Evolutionary conservation across 2,113 vertebrate species (phyloP).

Genomic region (Mola mola): DNA sequence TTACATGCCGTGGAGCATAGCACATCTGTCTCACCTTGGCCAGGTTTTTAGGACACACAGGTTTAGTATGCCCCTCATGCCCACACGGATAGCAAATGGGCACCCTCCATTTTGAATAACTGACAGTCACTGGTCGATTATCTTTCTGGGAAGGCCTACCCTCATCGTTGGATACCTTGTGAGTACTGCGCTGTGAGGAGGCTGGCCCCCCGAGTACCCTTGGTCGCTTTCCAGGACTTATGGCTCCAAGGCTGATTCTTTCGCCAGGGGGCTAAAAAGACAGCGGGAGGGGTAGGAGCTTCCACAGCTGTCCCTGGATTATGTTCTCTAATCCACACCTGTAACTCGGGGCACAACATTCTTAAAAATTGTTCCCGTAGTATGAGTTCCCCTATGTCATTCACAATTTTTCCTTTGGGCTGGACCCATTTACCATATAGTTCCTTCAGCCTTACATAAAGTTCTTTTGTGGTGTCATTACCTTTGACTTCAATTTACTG

Average conservation of each 20-base stretch:
- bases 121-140: too few species aligned
- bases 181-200: not conserved
- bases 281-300: not conserved
- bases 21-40: too few species aligned
- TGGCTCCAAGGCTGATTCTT: not conserved
- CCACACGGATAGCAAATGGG: too few species aligned
- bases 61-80: too few species aligned
- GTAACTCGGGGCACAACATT: not conserved
- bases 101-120: too few species aligned
- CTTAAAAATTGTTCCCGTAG: not conserved
- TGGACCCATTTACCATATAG: not conserved
- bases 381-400: not conserved
- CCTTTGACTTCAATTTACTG: not conserved
- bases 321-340: not conserved
- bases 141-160: not conserved
- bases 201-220: not conserved
- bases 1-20: too few species aligned
- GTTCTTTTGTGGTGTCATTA: not conserved
- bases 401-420: not conserved
- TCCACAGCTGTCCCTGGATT: not conserved
- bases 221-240: not conserved
- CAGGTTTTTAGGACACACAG: too few species aligned
- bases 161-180: not conserved
- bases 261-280: not conserved
- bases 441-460: not conserved